Evolutionary conservation across 2,888 invertebrate species (phyloP).

Genomic region (Geophilus truncorum): DNA sequence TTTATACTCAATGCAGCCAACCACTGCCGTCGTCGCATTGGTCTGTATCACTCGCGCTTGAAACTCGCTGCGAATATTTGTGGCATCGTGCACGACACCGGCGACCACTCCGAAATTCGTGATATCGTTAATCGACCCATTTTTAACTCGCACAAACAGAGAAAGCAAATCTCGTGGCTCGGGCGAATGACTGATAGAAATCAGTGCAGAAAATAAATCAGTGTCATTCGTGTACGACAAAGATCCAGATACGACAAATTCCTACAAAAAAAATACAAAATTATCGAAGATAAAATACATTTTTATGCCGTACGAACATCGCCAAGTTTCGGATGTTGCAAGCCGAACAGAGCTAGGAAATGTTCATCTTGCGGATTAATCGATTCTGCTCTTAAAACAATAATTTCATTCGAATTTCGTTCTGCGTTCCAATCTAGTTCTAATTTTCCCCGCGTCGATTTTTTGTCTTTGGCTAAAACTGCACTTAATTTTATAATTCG

Average conservation of each 20-base stretch:
- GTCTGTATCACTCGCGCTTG: background rate
- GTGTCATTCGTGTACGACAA: background rate
- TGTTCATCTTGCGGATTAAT: background rate
- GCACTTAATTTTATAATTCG: background rate
- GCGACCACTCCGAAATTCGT: background rate
- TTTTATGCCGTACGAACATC: background rate
- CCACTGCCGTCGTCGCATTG: background rate
- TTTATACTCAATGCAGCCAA: background rate
- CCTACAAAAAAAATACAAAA: background rate
- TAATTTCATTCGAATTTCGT: background rate
- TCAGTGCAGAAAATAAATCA: background rate
- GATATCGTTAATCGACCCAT: background rate
- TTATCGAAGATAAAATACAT: background rate
- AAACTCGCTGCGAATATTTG: background rate
- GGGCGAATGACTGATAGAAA: background rate
- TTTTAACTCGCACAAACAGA: background rate
- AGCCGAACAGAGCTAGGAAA: background rate
- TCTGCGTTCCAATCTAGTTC: background rate
- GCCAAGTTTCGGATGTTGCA: background rate
- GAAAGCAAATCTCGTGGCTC: background rate
- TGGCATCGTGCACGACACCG: background rate
- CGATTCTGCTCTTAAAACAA: background rate
- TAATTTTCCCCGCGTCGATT: background rate
- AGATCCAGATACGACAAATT: background rate
- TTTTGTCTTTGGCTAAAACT: background rate